Percentiles rank a stretch among this genome's conserved stretches.
phyloP scores from a whole-genome alignment of 1,140 invertebrate genomes.

The Drosophila subobscura region DNA sequence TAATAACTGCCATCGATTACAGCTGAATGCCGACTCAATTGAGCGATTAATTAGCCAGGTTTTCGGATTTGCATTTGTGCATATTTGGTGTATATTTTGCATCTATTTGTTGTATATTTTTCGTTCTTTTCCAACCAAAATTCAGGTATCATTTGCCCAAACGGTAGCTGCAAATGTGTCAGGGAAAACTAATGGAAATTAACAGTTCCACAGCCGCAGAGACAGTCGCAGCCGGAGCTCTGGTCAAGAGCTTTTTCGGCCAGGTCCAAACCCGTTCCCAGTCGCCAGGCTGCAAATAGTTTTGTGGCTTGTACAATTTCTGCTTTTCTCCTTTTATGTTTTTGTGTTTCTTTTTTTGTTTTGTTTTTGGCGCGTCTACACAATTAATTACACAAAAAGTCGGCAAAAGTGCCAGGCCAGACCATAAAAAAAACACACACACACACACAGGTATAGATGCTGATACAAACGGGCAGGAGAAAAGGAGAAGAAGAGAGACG shows the following conservation, averaged over 20 bases:
- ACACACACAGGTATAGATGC: neutral
- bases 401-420: slow-evolving; percentile 35
- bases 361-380: slow-evolving; percentile 38
- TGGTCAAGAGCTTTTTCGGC: slow-evolving; percentile 21
- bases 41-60: slow-evolving; percentile 13
- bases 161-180: slow-evolving; percentile 44
- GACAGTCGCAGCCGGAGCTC: neutral
- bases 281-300: too few species aligned
- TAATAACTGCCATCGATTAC: slow-evolving; percentile 25
- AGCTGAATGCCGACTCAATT: slow-evolving; percentile 15
- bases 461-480: neutral
- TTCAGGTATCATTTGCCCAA: neutral
- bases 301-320: slow-evolving; percentile 25
- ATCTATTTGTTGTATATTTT: too few species aligned
- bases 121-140: neutral
- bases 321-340: slow-evolving; percentile 17
- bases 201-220: too few species aligned
- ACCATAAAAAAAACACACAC: slow-evolving; percentile 1
- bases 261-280: too few species aligned
- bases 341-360: neutral
- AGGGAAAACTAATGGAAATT: slow-evolving; percentile 51
- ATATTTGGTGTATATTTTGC: too few species aligned
- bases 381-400: slow-evolving; percentile 72
- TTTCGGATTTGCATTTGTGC: neutral
- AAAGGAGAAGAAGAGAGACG: slow-evolving; percentile 3